Evolutionary conservation across 2,113 vertebrate genomes (phyloP), one percentile per base, ranked within the genome.

Genomic region (Garra rufa): DNA sequence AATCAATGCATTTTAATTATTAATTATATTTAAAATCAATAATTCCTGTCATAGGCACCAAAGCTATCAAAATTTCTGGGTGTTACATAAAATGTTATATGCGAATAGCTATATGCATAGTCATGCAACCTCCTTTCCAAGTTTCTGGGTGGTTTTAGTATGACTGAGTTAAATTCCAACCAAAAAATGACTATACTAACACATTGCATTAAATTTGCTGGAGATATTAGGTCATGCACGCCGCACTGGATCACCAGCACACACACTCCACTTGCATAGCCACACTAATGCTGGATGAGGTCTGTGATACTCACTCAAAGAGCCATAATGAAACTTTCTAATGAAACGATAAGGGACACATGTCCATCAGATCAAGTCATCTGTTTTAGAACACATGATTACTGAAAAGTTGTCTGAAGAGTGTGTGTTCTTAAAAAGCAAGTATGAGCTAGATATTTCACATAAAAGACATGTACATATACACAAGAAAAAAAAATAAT

Each of bases 301-400:
- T 74, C 71, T 28, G 14, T 28, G 41, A 48, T 48, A 46, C 71
- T 48, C 67, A 41, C 34, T 70, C 34, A 41, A 70, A 41, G 67
- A 9, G 17, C 67, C 65, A 2, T 48, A 48, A 48, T 8, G 43
- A 48, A 41, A 11, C 43, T 48, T 48, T 74, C 43, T 74, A 74
- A 74, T 74, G 24, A 44, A 74, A 28, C 28, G 28, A 57, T 9
- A 55, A n/a, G 52, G 8, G 52, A 55, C 52, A 21, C 38, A 26
- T 48, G 71, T 28, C 41, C 43, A 74, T 44, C 71, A 74, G 71
- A 48, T 74, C 71, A 48, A 48, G 11, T 48, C 41, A n/a, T 79
- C 55, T 63, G 14, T 59, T 61, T 44, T 48, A 70, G 65, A 69
- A 41, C 21, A 69, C 30, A 69, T 38, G 34, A 55, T n/a, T n/a